These are phyloP conservation scores for Sebastes fasciatus DNA, from an alignment of 2,113 vertebrate genomes.

Conservation along the genomic window DNA sequence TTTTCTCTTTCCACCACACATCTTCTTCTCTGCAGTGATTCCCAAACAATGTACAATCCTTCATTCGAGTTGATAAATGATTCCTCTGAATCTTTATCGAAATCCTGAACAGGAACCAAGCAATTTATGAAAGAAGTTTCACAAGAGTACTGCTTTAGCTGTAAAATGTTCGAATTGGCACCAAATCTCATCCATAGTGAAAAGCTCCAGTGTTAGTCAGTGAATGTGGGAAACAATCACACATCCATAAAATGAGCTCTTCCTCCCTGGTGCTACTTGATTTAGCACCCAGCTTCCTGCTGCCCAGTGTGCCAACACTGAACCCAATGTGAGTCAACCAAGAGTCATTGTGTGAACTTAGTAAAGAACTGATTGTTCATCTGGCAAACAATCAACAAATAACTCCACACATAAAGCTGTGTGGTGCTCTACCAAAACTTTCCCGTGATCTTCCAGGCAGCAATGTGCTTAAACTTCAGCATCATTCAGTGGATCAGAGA, in stretches of 20 bases:
- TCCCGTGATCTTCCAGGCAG: slow-evolving; percentile 8
- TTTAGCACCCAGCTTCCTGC: slow-evolving; percentile 53
- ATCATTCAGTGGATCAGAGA: slow-evolving; percentile 40
- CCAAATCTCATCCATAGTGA: slow-evolving; percentile 25
- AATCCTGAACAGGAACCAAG: slow-evolving; percentile 24
- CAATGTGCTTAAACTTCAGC: slow-evolving; percentile 26
- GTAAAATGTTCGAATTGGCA: slow-evolving; percentile 27
- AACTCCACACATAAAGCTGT: slow-evolving; percentile 4
- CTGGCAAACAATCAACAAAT: slow-evolving; percentile 34
- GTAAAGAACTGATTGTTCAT: slow-evolving; percentile 14
- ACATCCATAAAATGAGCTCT: slow-evolving; percentile 43
- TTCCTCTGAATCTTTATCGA: slow-evolving; percentile 40
- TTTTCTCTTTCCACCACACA: slow-evolving; percentile 21
- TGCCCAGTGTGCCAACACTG: slow-evolving; percentile 42
- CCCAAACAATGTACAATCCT: slow-evolving; percentile 25
- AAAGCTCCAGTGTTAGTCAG: slow-evolving; percentile 49
- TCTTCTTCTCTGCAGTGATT: slow-evolving; percentile 22
- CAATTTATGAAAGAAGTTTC: slow-evolving; percentile 25
- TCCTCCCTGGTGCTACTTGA: slow-evolving; percentile 52
- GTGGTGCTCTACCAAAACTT: not conserved
- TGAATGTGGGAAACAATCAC: slow-evolving; percentile 48
- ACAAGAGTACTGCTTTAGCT: slow-evolving; percentile 42
- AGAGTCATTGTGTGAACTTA: slow-evolving; percentile 18
- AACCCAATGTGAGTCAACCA: slow-evolving; percentile 37
- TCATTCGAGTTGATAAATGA: slow-evolving; percentile 40